Evolutionary conservation across 2,888 invertebrate genomes (phyloP), one percentile per base, ranked within the genome.

Genomic region (Epirrita christyi): DNA sequence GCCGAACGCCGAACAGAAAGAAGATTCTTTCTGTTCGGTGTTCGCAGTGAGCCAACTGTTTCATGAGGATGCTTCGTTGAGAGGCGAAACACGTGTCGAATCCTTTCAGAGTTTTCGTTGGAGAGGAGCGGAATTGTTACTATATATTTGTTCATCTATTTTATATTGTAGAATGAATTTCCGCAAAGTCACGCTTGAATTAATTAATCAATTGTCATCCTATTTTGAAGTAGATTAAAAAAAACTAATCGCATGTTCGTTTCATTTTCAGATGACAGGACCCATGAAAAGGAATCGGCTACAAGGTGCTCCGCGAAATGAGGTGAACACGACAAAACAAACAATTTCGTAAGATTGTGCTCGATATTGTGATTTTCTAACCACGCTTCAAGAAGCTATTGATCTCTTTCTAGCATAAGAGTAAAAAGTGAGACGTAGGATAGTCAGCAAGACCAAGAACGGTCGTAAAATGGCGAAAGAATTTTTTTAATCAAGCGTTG

Each of bases 191-290:
- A n/a, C n/a, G n/a, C n/a, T n/a, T n/a, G n/a, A n/a, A n/a, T n/a
- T n/a, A n/a, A n/a, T n/a, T n/a, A n/a, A n/a, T n/a, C n/a, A n/a
- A n/a, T n/a, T n/a, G n/a, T n/a, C n/a, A n/a, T n/a, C 4, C 4
- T 21, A 21, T 21, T 21, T 21, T 21, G 21, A 21, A 21, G 21
- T 3, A 2, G 2, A 21, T n/a, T 21, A 21, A 21, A 4, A 41
- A 21, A 21, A 6, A 40, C 29, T 49, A 54, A 55, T 28, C 10
- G 45, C 15, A 21, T 27, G 13, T 62, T 55, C 48, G 29, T 71
- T 58, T 72, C 62, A 56, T 66, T 92, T 87, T 27, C 91, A 92
- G 92, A 92, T 92, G 92, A 91, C 91, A 90, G 82, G 83, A 80
- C 67, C 86, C 86, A 79, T 87, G 89, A 89, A 88, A 81, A 82